Base-by-base conservation (phyloP, 2,113 vertebrate genomes). In the Gnathonemus longibarbis region DNA sequence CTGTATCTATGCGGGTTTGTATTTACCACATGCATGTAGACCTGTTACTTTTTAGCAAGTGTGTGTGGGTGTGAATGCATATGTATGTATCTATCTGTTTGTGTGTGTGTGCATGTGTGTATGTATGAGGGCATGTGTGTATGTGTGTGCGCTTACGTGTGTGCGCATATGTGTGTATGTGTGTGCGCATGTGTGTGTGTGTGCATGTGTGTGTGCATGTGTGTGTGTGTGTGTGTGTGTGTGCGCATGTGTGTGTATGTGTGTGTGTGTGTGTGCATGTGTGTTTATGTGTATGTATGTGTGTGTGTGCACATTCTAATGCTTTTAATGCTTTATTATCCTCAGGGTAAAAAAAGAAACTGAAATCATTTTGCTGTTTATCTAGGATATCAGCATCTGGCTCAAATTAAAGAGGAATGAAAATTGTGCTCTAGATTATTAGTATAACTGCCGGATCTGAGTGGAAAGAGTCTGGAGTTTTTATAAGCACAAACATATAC, bases 371-470 rank as follows among this genome's bases (percentile, higher is more conserved):
- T 95, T 90, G 90, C 91, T 92, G 93, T 95, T 95, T 95, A 94
- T 95, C 94, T 92, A 93, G 90, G 87, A 93, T 91, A 94, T 95
- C 95, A 90, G 92, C 95, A 96, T 96, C 95, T 96, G 95, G 94
- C 93, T 93, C 91, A 93, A 93, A 95, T 96, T 95, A 95, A 83
- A 87, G 92, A 93, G 92, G 92, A 93, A 94, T 93, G 93, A 92
- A 92, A 93, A 93, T 2, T 77, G 92, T 91, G 88, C 92, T 92
- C 91, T 89, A 92, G 95, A 95, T 96, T 95, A 95, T 94, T 94
- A 93, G 94, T 93, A 95, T 95, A 95, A 95, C 91, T 91, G 90
- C 70, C 91, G 92, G 93, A 94, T 93, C 90, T 93, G 93, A 91
- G 24, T 91, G 91, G 92, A 92, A 91, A 48, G 93, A 50, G 19